Base-by-base conservation (phyloP, 2,888 invertebrate species). In the Trachelus stipa region DNA sequence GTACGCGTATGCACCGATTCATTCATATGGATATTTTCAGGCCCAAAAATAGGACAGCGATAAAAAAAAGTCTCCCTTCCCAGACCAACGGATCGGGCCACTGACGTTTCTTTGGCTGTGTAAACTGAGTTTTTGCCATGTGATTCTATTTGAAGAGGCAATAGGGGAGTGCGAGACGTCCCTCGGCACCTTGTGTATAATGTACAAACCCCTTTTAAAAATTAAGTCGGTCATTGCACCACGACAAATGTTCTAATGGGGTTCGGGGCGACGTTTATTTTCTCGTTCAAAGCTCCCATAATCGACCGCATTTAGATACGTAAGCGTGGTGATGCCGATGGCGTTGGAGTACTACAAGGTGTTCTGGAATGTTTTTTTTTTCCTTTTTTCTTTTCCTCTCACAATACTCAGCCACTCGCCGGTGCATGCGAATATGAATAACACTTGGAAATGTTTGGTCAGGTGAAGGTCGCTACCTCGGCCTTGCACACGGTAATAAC, bases 401-500 rank as follows among this genome's bases (percentile, higher is more conserved):
- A 40, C 40, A 15, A 40, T 15, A 40, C 40, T 40, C 40, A 6
- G 40, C 6, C 40, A 15, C 40, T 15, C 40, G 40, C 15, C 69
- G 6, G 69, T 30, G 69, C 69, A 69, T 33, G 69, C 69, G 30
- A 69, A 69, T 69, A 69, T 33, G 69, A 69, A 33, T 33, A 31
- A 69, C 69, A 30, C 33, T 30, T 69, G 69, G 33, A 30, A 33
- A 69, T 69, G 69, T 83, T 84, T 83, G 81, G 82, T 83, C 81
- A 80, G 81, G 77, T 83, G 85, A 85, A 86, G 86, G 86, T 85
- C 86, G 81, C 78, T 78, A 81, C 80, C 83, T 81, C 85, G 86
- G 77, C 85, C 86, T 85, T 83, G 85, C 80, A 73, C 79, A 11
- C 73, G 80, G 80, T 78, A 79, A 77, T 73, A 73, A 75, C 78